phyloP scores from a whole-genome alignment of 2,797 vertebrate genomes.

The Cyprinella venusta region DNA sequence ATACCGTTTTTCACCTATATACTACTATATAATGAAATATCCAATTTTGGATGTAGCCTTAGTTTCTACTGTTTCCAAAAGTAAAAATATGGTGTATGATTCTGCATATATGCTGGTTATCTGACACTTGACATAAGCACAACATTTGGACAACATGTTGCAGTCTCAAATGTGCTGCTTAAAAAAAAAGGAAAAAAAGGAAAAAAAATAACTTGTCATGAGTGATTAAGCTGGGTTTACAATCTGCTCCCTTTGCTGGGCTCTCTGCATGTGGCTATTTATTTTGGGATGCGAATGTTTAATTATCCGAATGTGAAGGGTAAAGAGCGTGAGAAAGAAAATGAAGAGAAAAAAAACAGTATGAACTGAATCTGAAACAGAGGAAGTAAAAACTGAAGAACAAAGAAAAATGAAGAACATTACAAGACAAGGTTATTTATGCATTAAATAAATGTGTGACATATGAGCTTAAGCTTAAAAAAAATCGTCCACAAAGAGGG shows the following conservation, averaged over 20 bases:
- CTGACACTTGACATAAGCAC: not conserved
- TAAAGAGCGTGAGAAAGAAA: conserved; percentile 66
- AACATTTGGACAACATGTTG: not conserved
- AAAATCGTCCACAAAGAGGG: conserved; percentile 55
- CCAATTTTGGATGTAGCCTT: not conserved
- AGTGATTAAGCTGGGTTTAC: not conserved
- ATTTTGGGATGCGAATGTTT: conserved; percentile 1
- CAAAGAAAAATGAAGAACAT: too few relatives aligned
- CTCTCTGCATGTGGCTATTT: not conserved
- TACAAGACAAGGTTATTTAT: conserved; percentile 49
- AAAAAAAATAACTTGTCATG: not conserved
- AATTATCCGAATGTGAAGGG: not conserved
- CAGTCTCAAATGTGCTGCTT: too few relatives aligned
- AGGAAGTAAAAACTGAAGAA: not conserved
- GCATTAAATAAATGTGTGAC: conserved; percentile 19
- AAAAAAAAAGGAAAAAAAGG: not conserved
- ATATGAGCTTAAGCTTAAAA: not conserved
- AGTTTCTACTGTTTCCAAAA: not conserved
- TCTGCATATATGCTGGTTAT: not conserved
- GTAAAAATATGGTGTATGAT: not conserved
- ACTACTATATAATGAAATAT: not conserved
- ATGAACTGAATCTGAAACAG: not conserved
- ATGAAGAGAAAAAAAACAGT: conserved; percentile 46
- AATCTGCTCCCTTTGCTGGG: not conserved
- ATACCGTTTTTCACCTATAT: too few relatives aligned